Base-by-base conservation (phyloP, 2,113 vertebrate genomes). In the Jacana jacana region DNA sequence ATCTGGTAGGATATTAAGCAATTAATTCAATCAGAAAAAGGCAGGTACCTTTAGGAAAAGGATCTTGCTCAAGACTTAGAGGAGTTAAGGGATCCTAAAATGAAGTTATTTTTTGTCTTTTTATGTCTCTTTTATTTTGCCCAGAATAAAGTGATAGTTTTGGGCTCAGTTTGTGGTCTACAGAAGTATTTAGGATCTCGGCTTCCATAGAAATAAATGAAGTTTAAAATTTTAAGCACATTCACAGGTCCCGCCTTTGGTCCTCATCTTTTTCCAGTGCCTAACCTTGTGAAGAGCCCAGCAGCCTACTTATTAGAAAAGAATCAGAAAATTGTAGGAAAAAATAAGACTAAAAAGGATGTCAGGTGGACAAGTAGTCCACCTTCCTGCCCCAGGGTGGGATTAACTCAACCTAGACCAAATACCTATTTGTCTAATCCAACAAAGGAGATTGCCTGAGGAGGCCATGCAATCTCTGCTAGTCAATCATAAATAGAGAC, bases 401-500 rank as follows among this genome's bases (percentile, higher is more conserved):
- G 73, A 96, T 97, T 97, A 93, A 95, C 51, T 96, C 69, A 91
- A 81, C 51, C 86, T 89, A 81, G 91, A 71, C 92, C 65, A 81
- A 95, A 96, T 91, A 84, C 42, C 83, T 95, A n/a, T 93, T 96
- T 95, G 91, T 92, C 69, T 96, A 81, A 87, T 76, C 13, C 92
- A 91, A 91, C 77, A 95, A 93, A 95, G 65, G 65, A 75, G 48
- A 48, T 86, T 89, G 86, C 94, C 94, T 28, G 61, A 35, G 86
- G 88, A 88, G 13, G 68, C 64, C 46, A 3, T 58, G 82, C 86
- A 94, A 89, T 94, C 83, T 93, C 61, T 96, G 57, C 76, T 93
- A 93, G 96, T 94, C 96, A 95, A 88, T 97, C 93, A 96, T 91
- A 93, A 96, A 96, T 63, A 94, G 94, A 93, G 93, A 94, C 93